These are phyloP conservation scores for Xestia ashworthii DNA, from an alignment of 2,888 invertebrate genomes.

Conservation along the genomic window DNA sequence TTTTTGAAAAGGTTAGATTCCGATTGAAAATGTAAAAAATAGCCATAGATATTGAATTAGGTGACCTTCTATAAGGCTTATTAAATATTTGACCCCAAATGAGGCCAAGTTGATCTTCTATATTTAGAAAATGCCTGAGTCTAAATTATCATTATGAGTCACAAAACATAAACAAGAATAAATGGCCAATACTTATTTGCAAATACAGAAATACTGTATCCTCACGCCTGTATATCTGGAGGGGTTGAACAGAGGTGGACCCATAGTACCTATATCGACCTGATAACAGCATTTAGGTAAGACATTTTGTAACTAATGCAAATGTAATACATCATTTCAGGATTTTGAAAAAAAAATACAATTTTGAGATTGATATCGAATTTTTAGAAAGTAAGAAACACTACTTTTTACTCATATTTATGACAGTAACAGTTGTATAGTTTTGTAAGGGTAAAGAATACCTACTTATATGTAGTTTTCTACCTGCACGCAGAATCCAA, in stretches of 20 bases:
- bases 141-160: not conserved
- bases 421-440: too few relatives aligned
- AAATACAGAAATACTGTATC: not conserved
- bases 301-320: not conserved
- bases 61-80: not conserved
- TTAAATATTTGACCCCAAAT: not conserved
- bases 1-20: conserved; percentile 13
- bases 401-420: too few relatives aligned
- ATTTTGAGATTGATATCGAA: too few relatives aligned
- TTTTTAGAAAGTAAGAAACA: too few relatives aligned
- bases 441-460: too few relatives aligned
- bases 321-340: too few relatives aligned
- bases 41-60: not conserved
- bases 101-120: not conserved
- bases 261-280: not conserved
- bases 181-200: not conserved
- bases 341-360: not conserved
- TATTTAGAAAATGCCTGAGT: not conserved
- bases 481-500: not conserved
- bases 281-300: not conserved
- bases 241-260: not conserved
- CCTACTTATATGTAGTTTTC: too few relatives aligned
- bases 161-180: not conserved
- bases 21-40: not conserved
- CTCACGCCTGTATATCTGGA: not conserved